phyloP scores from a whole-genome alignment of 2,797 vertebrate genomes.

The Valencia hispanica region DNA sequence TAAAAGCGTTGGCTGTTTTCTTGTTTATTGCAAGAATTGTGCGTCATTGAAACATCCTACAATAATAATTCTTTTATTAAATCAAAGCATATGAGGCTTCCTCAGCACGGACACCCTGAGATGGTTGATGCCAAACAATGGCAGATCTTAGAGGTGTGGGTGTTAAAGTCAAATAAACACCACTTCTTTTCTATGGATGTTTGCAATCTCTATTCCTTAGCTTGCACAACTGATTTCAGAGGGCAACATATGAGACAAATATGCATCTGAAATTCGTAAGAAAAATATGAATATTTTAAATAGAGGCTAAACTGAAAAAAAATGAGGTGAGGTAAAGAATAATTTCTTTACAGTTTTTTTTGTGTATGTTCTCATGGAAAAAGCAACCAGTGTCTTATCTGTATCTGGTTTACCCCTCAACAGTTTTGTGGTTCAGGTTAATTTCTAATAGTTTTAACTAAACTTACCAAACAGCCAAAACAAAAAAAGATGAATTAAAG shows the following conservation, averaged over 20 bases:
- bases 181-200: no score
- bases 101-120: neutral
- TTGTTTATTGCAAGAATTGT: neutral
- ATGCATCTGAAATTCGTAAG: no score
- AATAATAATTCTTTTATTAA: neutral
- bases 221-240: neutral
- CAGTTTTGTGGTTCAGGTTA: neutral
- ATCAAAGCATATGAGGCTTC: neutral
- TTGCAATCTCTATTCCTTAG: neutral
- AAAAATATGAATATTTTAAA: neutral
- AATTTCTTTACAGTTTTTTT: neutral
- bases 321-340: neutral
- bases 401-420: neutral
- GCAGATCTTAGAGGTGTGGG: neutral
- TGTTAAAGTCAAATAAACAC: neutral
- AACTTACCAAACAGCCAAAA: neutral
- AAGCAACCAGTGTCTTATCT: neutral
- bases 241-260: no score
- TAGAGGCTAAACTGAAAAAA: neutral
- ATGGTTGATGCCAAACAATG: neutral
- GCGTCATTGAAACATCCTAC: neutral
- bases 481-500: neutral
- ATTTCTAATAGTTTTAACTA: neutral
- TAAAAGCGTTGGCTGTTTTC: neutral
- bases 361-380: neutral